Evolutionary conservation across 2,888 invertebrate genomes (phyloP), one percentile per base, ranked within the genome.

Genomic region (Ochropleura leucogaster): DNA sequence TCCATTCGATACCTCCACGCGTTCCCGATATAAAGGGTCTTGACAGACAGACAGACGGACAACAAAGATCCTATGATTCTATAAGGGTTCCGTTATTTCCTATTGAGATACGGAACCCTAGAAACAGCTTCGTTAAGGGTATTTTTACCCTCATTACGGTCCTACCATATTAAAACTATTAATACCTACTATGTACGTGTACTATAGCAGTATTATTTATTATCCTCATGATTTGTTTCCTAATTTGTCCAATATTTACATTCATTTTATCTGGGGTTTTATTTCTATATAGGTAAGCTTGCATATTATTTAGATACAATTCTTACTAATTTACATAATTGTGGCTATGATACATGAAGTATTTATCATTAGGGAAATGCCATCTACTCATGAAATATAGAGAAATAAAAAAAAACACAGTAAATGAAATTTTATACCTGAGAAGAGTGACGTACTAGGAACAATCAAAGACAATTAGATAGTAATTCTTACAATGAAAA

Each of bases 291-390:
- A 16, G 6, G 6, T 53, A 60, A 62, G 51, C 14, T 53, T 64
- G 51, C 20, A 64, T 14, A 64, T 7, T 9, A 64, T 73, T 73
- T 5, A 51, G 14, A 76, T 62, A 62, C 74, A 1, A 46, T 63
- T 72, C n/a, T 30, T 18, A 16, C 30, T 0, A 40, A 75, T 49
- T 49, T 12, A 30, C 30, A 30, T 49, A 60, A 16, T 30, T 18
- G 49, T 16, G 44, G 47, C 14, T 10, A 46, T 9, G 12, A 14
- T 44, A 30, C 7, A 53, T 53, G 0, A n/a, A 53, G 7, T 30
- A 30, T 44, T 16, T 55, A 57, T 20, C 20, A 47, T 20, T 9
- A 30, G 44, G 18, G 30, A 30, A 71, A 53, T 53, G 30, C 30
- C 53, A 72, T n/a, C 14, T 14, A 18, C 2, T 4, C 18, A 44